phyloP scores from a whole-genome alignment of 2,888 invertebrate species.

The Xiphydria camelus region DNA sequence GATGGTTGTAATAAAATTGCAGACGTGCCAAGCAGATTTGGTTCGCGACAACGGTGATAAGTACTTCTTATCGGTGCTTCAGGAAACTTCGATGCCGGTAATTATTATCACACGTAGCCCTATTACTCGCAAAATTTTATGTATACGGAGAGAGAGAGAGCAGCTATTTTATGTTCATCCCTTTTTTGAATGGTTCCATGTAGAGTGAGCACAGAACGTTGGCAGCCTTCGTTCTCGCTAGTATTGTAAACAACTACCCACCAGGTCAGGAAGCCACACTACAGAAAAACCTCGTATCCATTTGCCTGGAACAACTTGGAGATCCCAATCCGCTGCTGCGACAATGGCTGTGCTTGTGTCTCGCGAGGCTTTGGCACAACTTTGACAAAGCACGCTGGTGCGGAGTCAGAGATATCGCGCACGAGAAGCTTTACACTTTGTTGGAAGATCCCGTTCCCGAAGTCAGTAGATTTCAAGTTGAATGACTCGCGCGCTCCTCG shows the following conservation, averaged over 20 bases:
- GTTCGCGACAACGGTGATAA: constrained; percentile 93
- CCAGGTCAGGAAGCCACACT: constrained; percentile 89
- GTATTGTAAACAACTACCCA: constrained; percentile 87
- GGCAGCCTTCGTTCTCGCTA: constrained; percentile 93
- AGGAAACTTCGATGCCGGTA: constrained; percentile 82
- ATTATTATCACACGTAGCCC: no score
- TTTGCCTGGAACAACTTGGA: constrained; percentile 87
- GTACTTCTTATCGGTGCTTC: constrained; percentile 90
- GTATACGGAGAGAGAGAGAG: no score
- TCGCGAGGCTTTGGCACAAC: constrained; percentile 89
- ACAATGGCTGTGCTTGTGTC: constrained; percentile 90
- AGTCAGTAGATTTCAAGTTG: no score
- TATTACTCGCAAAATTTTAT: not conserved
- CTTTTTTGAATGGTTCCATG: no score
- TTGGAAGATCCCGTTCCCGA: constrained; percentile 84
- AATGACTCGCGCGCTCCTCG: no score
- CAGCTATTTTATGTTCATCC: not conserved
- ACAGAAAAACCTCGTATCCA: constrained; percentile 86
- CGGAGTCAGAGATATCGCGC: constrained; percentile 93
- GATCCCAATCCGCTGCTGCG: constrained; percentile 71
- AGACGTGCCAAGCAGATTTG: constrained; percentile 93
- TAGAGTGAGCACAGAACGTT: constrained; percentile 85
- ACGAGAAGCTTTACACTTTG: constrained; percentile 87
- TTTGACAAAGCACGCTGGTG: constrained; percentile 91
- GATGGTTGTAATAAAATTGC: no score